Base-by-base conservation (phyloP, 2,888 invertebrate species). In the Nomada flava region DNA sequence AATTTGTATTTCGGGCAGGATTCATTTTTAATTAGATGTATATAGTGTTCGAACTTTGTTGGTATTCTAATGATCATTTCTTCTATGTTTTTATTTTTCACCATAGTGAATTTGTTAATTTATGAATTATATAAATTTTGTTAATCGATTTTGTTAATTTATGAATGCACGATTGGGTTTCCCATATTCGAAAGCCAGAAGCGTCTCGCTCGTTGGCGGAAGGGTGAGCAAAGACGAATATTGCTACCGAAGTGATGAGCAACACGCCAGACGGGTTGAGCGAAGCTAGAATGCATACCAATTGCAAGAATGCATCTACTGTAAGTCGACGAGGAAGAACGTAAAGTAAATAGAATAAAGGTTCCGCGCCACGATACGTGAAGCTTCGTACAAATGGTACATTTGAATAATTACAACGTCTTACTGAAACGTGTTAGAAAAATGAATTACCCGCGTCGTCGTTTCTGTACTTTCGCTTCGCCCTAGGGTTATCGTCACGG, bases 261-360 rank as follows among this genome's bases (percentile, higher is more conserved):
- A 75, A 67, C 65, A 74, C 65, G 79, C 73, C 76, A 75, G 76
- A 79, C 79, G 71, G 69, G 63, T 72, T 57, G 76, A 71, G 68
- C 64, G 86, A 81, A 23, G 71, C 65, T 74, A 86, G 84, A 82
- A 86, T 86, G 86, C 86, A 86, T 86, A 86, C 86, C 86, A 82
- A 86, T 86, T 71, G 63, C 87, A 72, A 82, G 77, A 78, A 86
- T 84, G 76, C 84, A 82, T 86, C 79, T 79, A 74, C 74, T 84
- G 86, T 79, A 79, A 79, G 76, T 65, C 86, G 84, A 86, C 65
- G 86, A 86, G 86, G 76, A 86, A 84, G 86, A 84, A 75, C 86
- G 71, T 75, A 71, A 78, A 78, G 82, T 69, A 74, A 82, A 68
- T 55, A 74, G 77, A 82, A 82, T 81, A 74, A 74, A 36, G 63